Base-by-base conservation (phyloP, 92 coral and sea anemone species). In the Isaurus tuberculatus region DNA sequence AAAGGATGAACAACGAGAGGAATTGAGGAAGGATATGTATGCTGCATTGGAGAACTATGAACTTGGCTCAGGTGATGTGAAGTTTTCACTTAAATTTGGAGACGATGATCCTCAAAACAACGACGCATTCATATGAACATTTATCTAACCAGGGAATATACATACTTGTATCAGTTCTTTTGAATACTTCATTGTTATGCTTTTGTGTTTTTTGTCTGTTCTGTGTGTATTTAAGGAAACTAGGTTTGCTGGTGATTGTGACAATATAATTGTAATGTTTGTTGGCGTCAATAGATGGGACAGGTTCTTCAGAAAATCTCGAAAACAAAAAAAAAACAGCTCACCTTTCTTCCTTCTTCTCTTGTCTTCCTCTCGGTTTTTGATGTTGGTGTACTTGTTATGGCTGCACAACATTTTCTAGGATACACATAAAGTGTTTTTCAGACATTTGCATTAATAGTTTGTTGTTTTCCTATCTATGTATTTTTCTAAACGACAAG, bases 1-100 rank as follows among this genome's bases (percentile, higher is more conserved):
- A 79, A 78, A 79, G 19, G 98, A 91, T 43, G 94, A 89, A 44
- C 86, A 91, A 33, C 83, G 87, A 9, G 98, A 94, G 40, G 88
- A 86, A 30, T 43, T 94, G 32, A 83, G 93, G 3, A 81, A 83
- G 48, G 98, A 94, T 43, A 87, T 94, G 98, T 94, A 91, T 48
- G 98, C 95, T 1, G 98, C 98, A 7, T 77, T 90, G 31, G 95
- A 94, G 51, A 87, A 86, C 88, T 94, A 84, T 29, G 98, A 89
- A 28, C 86, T 86, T 3, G 81, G 86, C 57, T 84, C 83, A 14
- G 72, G 80, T 49, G 92, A 81, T 30, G 90, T 82, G 40, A 51
- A 83, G 34, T 80, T 93, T 82, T 88, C 90, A 30, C 83, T 91
- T 16, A 92, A 86, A 70, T 91, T 93, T 30, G 92, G 86, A 40